Percentiles rank a stretch among this genome's conserved stretches.
These are phyloP conservation scores for Thecophora atra DNA, from an alignment of 2,888 invertebrate genomes.

Conservation along the genomic window DNA sequence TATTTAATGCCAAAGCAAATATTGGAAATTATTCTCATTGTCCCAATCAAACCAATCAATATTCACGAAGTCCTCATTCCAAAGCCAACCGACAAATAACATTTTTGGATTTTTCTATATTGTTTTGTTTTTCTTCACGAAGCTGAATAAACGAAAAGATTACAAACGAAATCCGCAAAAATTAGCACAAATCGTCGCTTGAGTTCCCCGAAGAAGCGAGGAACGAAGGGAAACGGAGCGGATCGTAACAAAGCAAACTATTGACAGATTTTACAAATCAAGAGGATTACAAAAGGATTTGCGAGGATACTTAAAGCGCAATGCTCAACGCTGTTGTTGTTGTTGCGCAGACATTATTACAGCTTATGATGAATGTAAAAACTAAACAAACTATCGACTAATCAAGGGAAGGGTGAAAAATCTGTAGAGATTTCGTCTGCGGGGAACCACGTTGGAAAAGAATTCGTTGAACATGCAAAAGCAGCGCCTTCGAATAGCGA, in stretches of 20 bases:
- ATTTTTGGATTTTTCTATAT: no score
- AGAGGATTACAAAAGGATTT: slow-evolving; percentile 27
- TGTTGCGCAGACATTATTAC: background rate
- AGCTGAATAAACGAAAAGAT: slow-evolving; percentile 11
- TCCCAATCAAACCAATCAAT: no score
- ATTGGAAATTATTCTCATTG: no score
- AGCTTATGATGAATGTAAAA: background rate
- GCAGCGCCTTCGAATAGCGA: no score
- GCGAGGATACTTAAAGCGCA: background rate
- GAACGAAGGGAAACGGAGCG: background rate
- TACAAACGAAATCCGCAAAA: slow-evolving; percentile 29
- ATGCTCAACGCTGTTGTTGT: background rate
- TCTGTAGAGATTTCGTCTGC: no score
- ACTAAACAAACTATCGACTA: background rate
- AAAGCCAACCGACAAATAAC: background rate
- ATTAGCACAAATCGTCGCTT: slow-evolving; percentile 28
- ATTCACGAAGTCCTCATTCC: background rate
- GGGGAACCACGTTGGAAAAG: slow-evolving; percentile 1
- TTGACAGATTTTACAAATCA: slow-evolving; percentile 17
- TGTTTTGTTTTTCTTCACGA: no score
- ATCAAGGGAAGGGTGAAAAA: background rate
- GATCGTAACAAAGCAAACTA: slow-evolving; percentile 6
- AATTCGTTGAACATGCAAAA: slow-evolving; percentile 23
- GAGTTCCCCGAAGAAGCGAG: background rate
- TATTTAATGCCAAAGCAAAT: no score